These are phyloP conservation scores for Melanitta fusca DNA, from an alignment of 2,797 vertebrate species.

Conservation along the genomic window DNA sequence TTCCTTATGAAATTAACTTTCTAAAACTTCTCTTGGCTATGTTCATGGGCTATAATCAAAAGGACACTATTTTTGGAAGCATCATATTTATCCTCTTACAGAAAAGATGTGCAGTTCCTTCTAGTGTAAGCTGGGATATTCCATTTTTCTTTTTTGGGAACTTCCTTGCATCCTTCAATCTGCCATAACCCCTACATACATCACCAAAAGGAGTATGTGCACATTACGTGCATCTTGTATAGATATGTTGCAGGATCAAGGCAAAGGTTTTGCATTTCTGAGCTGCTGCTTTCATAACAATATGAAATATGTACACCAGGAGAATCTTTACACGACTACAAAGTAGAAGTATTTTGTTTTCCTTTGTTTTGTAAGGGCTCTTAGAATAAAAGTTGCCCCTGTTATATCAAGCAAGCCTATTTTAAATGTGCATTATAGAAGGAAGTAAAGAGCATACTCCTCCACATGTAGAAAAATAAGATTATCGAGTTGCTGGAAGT, in stretches of 20 bases:
- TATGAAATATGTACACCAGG: background rate
- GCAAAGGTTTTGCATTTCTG: background rate
- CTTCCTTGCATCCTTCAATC: rapidly evolving
- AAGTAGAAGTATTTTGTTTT: background rate
- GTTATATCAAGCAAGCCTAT: background rate
- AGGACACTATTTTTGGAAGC: background rate
- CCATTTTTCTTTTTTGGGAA: background rate
- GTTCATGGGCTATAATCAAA: background rate
- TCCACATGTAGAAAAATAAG: background rate
- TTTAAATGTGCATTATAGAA: background rate
- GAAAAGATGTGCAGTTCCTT: background rate
- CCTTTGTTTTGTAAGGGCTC: background rate
- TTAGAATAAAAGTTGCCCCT: background rate
- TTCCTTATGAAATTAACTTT: background rate
- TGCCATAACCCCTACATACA: background rate
- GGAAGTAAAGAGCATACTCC: background rate
- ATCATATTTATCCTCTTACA: background rate
- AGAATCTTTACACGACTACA: background rate
- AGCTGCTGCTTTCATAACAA: background rate
- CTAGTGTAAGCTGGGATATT: background rate
- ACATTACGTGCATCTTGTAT: background rate
- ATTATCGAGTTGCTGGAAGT: background rate
- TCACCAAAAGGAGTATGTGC: background rate
- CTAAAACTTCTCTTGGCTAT: background rate
- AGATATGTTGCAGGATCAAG: background rate